A percentile compares a stretch with the other conserved stretches of the same genome.
Conservation (phyloP, 2,113 vertebrate genomes). For the Prinia subflava region DNA sequence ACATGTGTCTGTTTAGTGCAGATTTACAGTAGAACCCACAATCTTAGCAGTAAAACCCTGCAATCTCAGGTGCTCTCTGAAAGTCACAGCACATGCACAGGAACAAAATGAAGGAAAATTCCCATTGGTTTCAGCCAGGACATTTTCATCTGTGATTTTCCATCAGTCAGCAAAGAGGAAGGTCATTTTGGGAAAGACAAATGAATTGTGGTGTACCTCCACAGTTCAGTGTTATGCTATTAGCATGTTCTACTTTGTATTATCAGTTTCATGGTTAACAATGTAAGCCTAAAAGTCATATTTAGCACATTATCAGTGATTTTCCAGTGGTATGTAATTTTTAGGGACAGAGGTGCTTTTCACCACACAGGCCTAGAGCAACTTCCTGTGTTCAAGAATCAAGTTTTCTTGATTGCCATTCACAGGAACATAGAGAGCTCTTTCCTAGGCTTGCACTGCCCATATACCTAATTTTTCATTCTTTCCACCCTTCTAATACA, state of each 20-base stretch:
- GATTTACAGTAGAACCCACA: constrained; percentile 11
- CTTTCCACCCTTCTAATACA: background rate
- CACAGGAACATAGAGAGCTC: background rate
- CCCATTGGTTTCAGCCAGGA: background rate
- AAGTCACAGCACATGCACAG: background rate
- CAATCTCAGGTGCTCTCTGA: background rate
- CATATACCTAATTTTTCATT: background rate
- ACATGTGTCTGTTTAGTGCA: background rate
- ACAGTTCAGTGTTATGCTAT: background rate
- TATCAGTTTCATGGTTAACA: background rate
- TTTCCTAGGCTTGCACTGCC: background rate
- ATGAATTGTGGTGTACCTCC: background rate
- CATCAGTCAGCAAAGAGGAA: background rate
- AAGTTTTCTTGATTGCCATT: background rate
- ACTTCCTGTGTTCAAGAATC: background rate
- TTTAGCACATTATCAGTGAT: constrained; percentile 19
- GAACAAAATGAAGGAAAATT: background rate
- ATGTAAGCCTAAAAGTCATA: background rate
- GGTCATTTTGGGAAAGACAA: constrained; percentile 28
- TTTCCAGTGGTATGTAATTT: background rate
- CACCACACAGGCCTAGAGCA: background rate
- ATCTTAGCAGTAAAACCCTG: background rate
- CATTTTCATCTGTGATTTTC: background rate
- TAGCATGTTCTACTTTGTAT: constrained; percentile 32
- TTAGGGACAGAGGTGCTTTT: constrained; percentile 21